Evolutionary conservation across 1,140 invertebrate species (phyloP), one percentile per base, ranked within the genome.

Genomic region (Acromyrmex charruanus): DNA sequence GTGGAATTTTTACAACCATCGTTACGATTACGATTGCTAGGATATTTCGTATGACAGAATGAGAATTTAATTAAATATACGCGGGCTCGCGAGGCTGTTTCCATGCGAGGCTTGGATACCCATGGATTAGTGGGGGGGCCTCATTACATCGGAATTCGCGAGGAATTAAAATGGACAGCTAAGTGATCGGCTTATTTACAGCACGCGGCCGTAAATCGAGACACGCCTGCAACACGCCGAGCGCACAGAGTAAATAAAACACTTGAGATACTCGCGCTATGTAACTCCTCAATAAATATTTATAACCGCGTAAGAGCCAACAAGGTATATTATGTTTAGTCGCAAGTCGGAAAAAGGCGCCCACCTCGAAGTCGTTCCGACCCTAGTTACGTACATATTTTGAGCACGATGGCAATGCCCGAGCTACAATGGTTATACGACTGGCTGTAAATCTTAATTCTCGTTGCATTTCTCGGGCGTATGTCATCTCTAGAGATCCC

Each of bases 381-480:
- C 44, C 68, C 59, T 80, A 80, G 89, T 87, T 71, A 75, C 80
- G 69, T 68, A 71, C 75, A 44, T 71, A 75, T 85, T 69, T 25
- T 77, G 72, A 66, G 55, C 39, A 58, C 44, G 28, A 63, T 31
- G 31, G 16, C 51, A 35, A 59, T 25, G 75, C n/a, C 18, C 28
- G 84, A 28, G 10, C 58, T 25, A 85, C 84, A 89, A 90, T 90
- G 69, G 85, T 87, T 84, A 85, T 91, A 91, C 89, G 85, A 87
- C 75, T 25, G 35, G 84, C n/a, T 85, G 85, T 91, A 91, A 91
- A 91, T 91, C 90, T 89, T 89, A 89, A 91, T 91, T 89, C 74
- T 82, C 65, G 28, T 69, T 81, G 89, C 80, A 85, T 90, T 85
- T 91, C 85, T 63, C 89, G 79, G 49, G 51, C 85, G 90, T 87